These are phyloP conservation scores for Dipodomys stephensi DNA, from an alignment of 2,113 vertebrate genomes.

Conservation along the genomic window DNA sequence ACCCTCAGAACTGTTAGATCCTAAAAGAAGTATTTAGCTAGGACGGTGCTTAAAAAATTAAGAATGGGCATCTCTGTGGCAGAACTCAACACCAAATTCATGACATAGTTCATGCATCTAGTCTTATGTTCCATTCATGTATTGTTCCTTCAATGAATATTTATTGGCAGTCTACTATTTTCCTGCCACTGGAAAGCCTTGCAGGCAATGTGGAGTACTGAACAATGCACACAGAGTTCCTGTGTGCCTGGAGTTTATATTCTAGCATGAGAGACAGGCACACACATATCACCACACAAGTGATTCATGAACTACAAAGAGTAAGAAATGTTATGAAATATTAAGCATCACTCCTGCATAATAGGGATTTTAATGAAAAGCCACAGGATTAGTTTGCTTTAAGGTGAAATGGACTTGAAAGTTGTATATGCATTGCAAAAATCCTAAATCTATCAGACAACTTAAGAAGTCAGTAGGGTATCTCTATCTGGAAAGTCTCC, in stretches of 20 bases:
- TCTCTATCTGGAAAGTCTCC: background rate
- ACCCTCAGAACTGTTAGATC: conserved; percentile 57
- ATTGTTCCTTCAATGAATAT: conserved; percentile 33
- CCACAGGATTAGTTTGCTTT: background rate
- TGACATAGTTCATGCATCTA: background rate
- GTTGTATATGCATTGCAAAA: background rate
- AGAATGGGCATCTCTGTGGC: conserved; percentile 55
- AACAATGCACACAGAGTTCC: background rate
- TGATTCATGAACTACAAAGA: background rate
- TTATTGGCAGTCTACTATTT: conserved; percentile 19
- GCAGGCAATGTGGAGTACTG: background rate
- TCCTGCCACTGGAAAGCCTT: background rate
- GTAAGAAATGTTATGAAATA: background rate
- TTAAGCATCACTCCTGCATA: background rate
- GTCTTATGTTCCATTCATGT: conserved; percentile 49
- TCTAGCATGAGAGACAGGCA: background rate
- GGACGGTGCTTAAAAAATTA: conserved; percentile 59
- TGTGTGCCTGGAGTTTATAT: background rate
- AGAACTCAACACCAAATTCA: conserved; percentile 50
- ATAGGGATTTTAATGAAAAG: background rate
- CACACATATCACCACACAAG: background rate
- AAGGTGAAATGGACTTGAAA: conserved; percentile 15
- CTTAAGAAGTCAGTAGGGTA: background rate
- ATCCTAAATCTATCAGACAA: background rate
- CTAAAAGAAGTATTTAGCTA: conserved; percentile 62